Percentiles rank a stretch among this genome's conserved stretches.
Conservation (phyloP, 2,888 invertebrate genomes). For the Parnassius orleans region DNA sequence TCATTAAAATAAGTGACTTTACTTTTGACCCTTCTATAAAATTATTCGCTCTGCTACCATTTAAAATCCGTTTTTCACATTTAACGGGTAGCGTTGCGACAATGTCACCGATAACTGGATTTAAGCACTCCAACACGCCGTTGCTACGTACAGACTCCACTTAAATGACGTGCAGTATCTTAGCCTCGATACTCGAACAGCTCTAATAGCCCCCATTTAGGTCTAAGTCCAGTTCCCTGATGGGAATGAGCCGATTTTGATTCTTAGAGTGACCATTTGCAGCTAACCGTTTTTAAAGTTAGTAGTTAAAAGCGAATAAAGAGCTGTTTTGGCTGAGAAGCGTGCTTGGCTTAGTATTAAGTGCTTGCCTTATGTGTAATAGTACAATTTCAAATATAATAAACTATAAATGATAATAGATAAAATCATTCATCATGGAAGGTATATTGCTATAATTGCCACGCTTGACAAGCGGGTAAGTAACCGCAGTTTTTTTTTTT, state of each 20-base stretch:
- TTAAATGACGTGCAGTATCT: constrained; percentile 8
- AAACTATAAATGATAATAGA: too few species aligned
- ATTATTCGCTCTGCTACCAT: constrained; percentile 22
- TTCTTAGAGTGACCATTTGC: background rate
- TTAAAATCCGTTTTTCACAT: constrained; percentile 49
- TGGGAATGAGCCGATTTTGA: background rate
- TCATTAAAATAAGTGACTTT: background rate
- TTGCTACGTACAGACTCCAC: constrained; percentile 4
- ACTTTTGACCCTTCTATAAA: constrained; percentile 19
- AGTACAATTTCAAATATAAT: too few species aligned
- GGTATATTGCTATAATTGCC: too few species aligned
- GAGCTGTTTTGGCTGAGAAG: too few species aligned
- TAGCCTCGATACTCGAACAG: constrained; percentile 4
- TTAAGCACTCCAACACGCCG: constrained; percentile 37
- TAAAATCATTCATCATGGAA: too few species aligned
- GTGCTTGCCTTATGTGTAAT: too few species aligned
- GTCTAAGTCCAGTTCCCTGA: background rate
- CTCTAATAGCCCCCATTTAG: background rate
- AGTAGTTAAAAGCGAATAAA: too few species aligned
- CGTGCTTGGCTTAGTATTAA: too few species aligned
- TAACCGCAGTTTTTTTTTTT: too few species aligned
- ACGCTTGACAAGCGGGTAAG: too few species aligned
- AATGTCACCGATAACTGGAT: constrained; percentile 58
- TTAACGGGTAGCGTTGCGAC: constrained; percentile 63
- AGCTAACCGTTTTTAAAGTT: background rate